phyloP scores from a whole-genome alignment of 2,888 invertebrate species.

The Taenaris catops region DNA sequence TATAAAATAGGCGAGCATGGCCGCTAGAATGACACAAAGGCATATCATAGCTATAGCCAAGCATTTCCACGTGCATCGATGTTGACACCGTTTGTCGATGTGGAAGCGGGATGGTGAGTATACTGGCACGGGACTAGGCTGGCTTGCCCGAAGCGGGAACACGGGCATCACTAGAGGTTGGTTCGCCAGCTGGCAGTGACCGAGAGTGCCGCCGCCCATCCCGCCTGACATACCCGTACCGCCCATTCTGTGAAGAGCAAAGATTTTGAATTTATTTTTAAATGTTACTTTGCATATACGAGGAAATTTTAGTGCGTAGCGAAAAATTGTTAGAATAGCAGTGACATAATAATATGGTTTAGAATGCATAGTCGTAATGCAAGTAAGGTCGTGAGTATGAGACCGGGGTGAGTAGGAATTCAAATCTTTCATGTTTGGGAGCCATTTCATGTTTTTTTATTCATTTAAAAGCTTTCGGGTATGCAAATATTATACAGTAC shows the following conservation, averaged over 20 bases:
- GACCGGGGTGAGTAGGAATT: too few species aligned
- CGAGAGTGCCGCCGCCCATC: constrained; percentile 82
- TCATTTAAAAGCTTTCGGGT: too few species aligned
- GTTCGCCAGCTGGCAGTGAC: constrained; percentile 84
- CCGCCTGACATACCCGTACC: constrained; percentile 76
- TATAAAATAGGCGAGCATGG: constrained; percentile 97
- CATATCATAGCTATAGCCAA: constrained; percentile 96
- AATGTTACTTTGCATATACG: too few species aligned
- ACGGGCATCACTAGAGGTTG: constrained; percentile 93
- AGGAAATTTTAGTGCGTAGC: too few species aligned
- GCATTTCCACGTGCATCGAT: constrained; percentile 98
- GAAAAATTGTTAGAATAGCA: too few species aligned
- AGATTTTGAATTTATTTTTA: too few species aligned
- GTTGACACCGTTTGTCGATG: constrained; percentile 96
- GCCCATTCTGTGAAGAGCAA: constrained; percentile 61
- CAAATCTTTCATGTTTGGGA: too few species aligned
- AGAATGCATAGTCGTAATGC: too few species aligned
- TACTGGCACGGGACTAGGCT: constrained; percentile 86
- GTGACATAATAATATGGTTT: too few species aligned
- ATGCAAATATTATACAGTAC: too few species aligned
- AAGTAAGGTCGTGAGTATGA: too few species aligned
- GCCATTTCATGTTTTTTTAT: too few species aligned
- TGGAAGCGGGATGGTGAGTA: constrained; percentile 96
- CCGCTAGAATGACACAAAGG: constrained; percentile 92
- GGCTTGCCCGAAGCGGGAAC: constrained; percentile 90